These are phyloP conservation scores for Eristalis arbustorum DNA, from an alignment of 2,888 invertebrate genomes.

Conservation along the genomic window DNA sequence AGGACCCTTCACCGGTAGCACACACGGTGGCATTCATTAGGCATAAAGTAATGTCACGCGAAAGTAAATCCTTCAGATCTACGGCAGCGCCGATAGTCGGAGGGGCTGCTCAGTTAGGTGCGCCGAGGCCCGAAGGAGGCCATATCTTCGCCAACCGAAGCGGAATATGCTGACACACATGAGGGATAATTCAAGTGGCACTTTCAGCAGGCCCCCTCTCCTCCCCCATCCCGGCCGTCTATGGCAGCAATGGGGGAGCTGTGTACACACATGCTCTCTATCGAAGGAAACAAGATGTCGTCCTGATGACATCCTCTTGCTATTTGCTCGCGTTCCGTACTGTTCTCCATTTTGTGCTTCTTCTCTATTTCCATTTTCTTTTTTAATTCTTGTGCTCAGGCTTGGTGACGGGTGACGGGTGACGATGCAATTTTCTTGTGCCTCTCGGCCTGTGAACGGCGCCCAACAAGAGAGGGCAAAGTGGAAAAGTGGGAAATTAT, in stretches of 20 bases:
- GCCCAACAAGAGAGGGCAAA: constrained; percentile 4
- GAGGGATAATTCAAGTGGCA: constrained; percentile 64
- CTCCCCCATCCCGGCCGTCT: background rate
- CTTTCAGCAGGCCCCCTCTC: constrained; percentile 21
- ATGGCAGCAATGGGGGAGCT: background rate
- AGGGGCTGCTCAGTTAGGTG: constrained; percentile 38
- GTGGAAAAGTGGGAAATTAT: constrained; percentile 56
- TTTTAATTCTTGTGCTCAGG: constrained; percentile 32
- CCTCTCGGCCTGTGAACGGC: constrained; percentile 20
- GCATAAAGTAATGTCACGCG: constrained; percentile 55
- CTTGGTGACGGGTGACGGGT: constrained; percentile 49
- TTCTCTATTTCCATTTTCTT: background rate
- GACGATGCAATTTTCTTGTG: constrained; percentile 58
- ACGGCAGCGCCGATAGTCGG: constrained; percentile 4
- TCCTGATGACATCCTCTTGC: constrained; percentile 62
- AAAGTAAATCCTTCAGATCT: constrained; percentile 49
- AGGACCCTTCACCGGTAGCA: constrained; percentile 12
- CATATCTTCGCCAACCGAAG: constrained; percentile 57
- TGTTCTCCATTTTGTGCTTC: constrained; percentile 33
- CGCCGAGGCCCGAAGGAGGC: constrained; percentile 42
- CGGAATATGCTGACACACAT: constrained; percentile 68
- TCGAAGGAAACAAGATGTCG: constrained; percentile 68
- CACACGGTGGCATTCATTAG: constrained; percentile 38
- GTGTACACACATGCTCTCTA: constrained; percentile 22
- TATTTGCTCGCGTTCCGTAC: constrained; percentile 39